These are phyloP conservation scores for Electrona antarctica DNA, from an alignment of 2,113 vertebrate genomes.

Conservation along the genomic window DNA sequence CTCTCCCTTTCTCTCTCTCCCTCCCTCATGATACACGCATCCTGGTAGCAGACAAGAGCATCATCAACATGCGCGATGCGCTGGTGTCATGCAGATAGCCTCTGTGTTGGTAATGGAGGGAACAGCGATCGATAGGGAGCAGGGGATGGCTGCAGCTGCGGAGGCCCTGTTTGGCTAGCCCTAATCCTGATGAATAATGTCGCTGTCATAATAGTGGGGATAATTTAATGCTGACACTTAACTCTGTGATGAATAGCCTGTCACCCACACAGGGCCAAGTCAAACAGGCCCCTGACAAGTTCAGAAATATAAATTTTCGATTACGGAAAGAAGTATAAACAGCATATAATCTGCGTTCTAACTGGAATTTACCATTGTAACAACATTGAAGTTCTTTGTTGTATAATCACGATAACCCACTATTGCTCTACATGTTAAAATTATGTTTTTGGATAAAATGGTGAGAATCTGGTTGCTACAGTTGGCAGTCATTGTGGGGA, in stretches of 20 bases:
- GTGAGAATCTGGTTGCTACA: too few species aligned
- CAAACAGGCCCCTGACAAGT: conserved; percentile 81
- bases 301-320: conserved; percentile 79
- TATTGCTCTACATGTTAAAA: too few species aligned
- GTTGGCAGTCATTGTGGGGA: too few species aligned
- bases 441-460: too few species aligned
- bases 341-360: too few species aligned
- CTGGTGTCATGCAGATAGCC: conserved; percentile 87
- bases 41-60: conserved; percentile 71
- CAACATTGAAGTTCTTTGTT: too few species aligned
- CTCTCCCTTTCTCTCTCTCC: conserved; percentile 17
- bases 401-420: too few species aligned
- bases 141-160: conserved; percentile 76
- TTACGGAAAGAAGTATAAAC: too few species aligned
- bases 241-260: conserved; percentile 90
- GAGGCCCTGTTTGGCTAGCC: conserved; percentile 78
- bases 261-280: conserved; percentile 75
- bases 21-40: conserved; percentile 59
- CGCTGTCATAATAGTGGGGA: conserved; percentile 94
- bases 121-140: conserved; percentile 84
- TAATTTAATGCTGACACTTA: conserved; percentile 95
- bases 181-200: conserved; percentile 95
- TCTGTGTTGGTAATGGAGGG: conserved; percentile 81
- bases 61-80: conserved; percentile 86
- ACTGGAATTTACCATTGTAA: too few species aligned